phyloP scores from a whole-genome alignment of 2,797 vertebrate genomes.

The Rhynchotus rufescens region DNA sequence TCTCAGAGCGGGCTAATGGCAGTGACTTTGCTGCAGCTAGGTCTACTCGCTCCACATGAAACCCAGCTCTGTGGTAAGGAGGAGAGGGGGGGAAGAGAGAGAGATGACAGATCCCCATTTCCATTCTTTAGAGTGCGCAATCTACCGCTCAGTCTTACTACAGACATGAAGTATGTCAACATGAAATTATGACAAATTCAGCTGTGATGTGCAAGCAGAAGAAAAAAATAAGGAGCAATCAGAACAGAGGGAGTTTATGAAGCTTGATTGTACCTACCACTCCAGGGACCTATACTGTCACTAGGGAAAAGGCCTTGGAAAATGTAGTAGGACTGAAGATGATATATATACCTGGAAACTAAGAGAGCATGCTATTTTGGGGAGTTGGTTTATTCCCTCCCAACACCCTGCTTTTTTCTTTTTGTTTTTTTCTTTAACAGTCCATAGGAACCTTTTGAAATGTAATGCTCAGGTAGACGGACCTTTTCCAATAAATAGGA shows the following conservation, averaged over 20 bases:
- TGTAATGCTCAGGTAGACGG: background rate
- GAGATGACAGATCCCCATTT: conserved; percentile 38
- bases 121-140: conserved; percentile 64
- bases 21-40: background rate
- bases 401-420: no score
- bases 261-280: background rate
- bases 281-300: background rate
- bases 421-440: background rate
- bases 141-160: background rate
- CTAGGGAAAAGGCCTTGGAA: background rate
- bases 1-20: background rate
- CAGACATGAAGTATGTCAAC: conserved; percentile 49
- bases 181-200: conserved; percentile 66
- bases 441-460: background rate
- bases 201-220: conserved; percentile 34
- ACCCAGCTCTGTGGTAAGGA: background rate
- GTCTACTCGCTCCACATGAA: background rate
- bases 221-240: conserved; percentile 60
- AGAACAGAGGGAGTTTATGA: background rate
- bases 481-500: background rate
- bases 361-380: background rate
- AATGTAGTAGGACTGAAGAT: background rate
- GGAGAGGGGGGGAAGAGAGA: background rate
- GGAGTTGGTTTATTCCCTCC: background rate
- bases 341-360: background rate